A percentile compares a stretch with the other conserved stretches of the same genome.
Conservation (phyloP, 2,113 vertebrate genomes). For the Sarotherodon lohbergeri region DNA sequence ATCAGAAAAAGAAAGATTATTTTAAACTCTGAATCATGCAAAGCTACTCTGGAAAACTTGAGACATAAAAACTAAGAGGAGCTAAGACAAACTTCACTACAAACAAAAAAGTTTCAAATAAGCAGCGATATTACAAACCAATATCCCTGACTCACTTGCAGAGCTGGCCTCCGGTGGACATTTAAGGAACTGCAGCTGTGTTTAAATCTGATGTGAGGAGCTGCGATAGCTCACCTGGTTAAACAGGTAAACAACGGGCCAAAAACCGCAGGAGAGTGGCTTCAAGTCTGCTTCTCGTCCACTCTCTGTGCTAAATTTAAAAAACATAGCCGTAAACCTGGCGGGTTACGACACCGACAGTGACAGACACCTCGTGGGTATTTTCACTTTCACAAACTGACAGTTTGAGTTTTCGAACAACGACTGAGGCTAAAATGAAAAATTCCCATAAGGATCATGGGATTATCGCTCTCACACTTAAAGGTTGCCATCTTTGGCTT, state of each 20-base stretch:
- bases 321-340: not conserved
- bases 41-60: not conserved
- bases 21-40: not conserved
- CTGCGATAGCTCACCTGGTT: not conserved
- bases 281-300: not conserved
- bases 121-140: not conserved
- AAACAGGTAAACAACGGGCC: not conserved
- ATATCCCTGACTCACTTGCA: not conserved
- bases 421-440: not conserved
- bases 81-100: not conserved
- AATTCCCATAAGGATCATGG: not conserved
- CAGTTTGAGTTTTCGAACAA: not conserved
- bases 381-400: not conserved
- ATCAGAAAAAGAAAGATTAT: not conserved
- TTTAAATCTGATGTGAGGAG: not conserved
- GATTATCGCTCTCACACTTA: not conserved
- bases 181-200: not conserved
- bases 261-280: fast-evolving
- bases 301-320: not conserved
- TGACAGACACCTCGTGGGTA: not conserved
- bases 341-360: not conserved
- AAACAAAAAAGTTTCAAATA: not conserved
- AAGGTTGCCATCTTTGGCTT: not conserved
- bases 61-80: not conserved
- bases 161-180: not conserved